Conservation (phyloP, 2,888 invertebrate species). For the Zygaena filipendulae region DNA sequence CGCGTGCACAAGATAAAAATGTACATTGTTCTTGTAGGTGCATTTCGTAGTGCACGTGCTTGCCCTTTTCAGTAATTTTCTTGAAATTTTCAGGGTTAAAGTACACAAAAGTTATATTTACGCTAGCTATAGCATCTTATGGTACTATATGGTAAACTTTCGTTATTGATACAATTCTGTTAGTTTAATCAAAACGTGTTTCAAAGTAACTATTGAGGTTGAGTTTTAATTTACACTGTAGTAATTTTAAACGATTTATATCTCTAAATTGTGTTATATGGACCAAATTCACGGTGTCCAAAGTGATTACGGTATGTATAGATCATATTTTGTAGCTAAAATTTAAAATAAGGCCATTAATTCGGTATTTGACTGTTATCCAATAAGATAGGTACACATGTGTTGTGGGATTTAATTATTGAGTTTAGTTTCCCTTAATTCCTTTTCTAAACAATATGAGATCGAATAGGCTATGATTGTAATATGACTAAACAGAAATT, state of each 20-base stretch:
- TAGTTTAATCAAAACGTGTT: no score
- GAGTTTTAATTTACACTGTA: slow-evolving; percentile 34
- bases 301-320: slow-evolving; percentile 57
- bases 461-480: no score
- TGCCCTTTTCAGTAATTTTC: slow-evolving; percentile 55
- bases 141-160: no score
- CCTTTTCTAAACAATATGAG: no score
- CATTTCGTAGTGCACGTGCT: slow-evolving; percentile 60
- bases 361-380: no score
- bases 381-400: no score
- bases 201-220: slow-evolving; percentile 30
- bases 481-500: no score
- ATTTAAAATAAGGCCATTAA: slow-evolving; percentile 1
- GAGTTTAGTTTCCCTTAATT: no score
- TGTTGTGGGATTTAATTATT: no score
- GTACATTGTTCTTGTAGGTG: slow-evolving; percentile 37
- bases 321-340: slow-evolving; percentile 2
- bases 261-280: slow-evolving; percentile 26
- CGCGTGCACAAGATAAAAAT: no score
- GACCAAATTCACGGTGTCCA: slow-evolving; percentile 33
- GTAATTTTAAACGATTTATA: slow-evolving; percentile 37
- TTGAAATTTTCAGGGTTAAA: slow-evolving; percentile 32
- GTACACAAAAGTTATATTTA: slow-evolving; percentile 22
- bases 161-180: no score
- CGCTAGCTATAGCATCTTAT: no score